Evolutionary conservation across 1,140 invertebrate species (phyloP).

Genomic region (Bacillus rossius): DNA sequence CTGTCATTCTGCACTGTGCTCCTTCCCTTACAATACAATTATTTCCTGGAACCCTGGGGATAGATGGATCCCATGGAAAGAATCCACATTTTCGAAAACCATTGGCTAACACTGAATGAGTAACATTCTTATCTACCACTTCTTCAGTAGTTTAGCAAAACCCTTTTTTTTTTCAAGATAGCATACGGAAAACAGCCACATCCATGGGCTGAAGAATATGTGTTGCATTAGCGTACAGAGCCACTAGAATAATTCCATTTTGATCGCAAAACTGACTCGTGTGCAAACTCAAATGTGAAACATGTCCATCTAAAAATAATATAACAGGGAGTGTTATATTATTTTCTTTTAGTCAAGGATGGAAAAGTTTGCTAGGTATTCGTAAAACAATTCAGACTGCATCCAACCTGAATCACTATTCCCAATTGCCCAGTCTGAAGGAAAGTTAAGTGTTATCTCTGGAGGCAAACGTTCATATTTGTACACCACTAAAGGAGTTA

Average conservation of each 20-base stretch:
- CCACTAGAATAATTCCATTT: slow-evolving; percentile 37
- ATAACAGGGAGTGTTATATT: too few relatives aligned
- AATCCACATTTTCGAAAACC: slow-evolving; percentile 34
- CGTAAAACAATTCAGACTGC: slow-evolving; percentile 36
- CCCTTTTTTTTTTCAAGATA: slow-evolving; percentile 29
- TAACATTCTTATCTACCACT: slow-evolving; percentile 21
- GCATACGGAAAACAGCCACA: slow-evolving; percentile 34
- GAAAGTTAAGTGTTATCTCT: slow-evolving; percentile 27
- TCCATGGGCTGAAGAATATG: slow-evolving; percentile 40
- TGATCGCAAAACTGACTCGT: slow-evolving; percentile 35
- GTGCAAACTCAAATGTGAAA: slow-evolving; percentile 30
- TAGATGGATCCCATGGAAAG: slow-evolving; percentile 29
- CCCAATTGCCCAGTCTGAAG: slow-evolving; percentile 34
- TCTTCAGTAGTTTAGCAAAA: slow-evolving; percentile 33
- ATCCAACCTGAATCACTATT: slow-evolving; percentile 40
- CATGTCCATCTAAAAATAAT: slow-evolving; percentile 35
- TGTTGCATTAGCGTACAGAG: slow-evolving; percentile 39
- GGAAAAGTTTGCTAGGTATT: slow-evolving; percentile 36
- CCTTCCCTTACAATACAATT: neutral
- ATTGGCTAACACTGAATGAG: slow-evolving; percentile 17
- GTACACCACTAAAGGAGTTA: neutral
- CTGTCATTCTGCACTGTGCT: neutral
- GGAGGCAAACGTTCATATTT: slow-evolving; percentile 1
- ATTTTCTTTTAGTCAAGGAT: slow-evolving; percentile 24
- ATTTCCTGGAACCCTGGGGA: neutral